phyloP scores from a whole-genome alignment of 2,888 invertebrate species.

The Cinara cedri region DNA sequence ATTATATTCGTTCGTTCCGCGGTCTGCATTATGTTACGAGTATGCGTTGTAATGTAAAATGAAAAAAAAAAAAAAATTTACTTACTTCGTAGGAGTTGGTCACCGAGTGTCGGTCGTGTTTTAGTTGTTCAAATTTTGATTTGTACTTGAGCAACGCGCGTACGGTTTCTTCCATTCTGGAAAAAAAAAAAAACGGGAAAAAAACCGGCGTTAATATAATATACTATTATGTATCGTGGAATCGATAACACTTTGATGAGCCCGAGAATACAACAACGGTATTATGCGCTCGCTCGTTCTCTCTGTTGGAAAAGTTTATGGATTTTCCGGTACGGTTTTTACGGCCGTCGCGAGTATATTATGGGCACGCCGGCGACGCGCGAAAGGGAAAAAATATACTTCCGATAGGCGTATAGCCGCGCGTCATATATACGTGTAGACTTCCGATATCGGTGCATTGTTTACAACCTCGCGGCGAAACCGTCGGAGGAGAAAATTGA shows the following conservation, averaged over 20 bases:
- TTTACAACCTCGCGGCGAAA: constrained; percentile 47
- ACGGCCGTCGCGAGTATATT: background rate
- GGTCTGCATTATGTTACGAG: no score
- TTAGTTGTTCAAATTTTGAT: constrained; percentile 75
- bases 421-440: background rate
- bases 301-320: constrained; percentile 1
- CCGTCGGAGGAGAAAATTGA: constrained; percentile 52
- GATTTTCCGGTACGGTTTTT: background rate
- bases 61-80: constrained; percentile 45
- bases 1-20: background rate
- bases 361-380: background rate
- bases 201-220: background rate
- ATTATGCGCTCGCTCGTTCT: no score
- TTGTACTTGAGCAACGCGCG: constrained; percentile 77
- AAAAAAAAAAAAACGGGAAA: constrained; percentile 61
- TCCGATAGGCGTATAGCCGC: background rate
- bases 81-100: constrained; percentile 77
- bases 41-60: no score
- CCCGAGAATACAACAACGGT: background rate
- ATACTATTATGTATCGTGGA: no score
- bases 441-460: constrained; percentile 1
- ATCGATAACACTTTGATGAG: constrained; percentile 8
- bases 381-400: constrained; percentile 8
- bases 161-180: constrained; percentile 80
- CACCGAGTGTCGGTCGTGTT: constrained; percentile 75